Base-by-base conservation (phyloP, 2,888 invertebrate species). In the Tenthredo amoena region DNA sequence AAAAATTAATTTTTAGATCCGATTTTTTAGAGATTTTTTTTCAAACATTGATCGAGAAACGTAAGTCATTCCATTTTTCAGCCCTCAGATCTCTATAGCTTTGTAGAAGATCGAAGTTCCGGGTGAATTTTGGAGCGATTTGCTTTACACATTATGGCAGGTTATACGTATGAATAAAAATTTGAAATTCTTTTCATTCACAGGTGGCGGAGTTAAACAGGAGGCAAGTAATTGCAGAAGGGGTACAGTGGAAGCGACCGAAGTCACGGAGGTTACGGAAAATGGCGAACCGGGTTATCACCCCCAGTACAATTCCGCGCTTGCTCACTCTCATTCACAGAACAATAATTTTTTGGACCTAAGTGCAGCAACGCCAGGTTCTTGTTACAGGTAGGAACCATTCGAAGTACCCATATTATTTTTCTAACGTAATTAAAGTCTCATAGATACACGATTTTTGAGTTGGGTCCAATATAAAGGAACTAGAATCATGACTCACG, bases 151-250 rank as follows among this genome's bases (percentile, higher is more conserved):
- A 62, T 26, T 26, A 18, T 55, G 15, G 26, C 26, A 26, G 26
- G 26, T 0, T 55, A 55, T 15, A 55, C 9, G 2, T 55, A n/a
- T n/a, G 2, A 15, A 34, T 34, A 2, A 31, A 31, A 12, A 31
- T 68, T 68, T 55, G n/a, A 34, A 15, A 77, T 50, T 50, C 3
- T 74, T 9, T 50, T 62, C 18, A 4, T n/a, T 26, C 74, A 43
- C 6, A 85, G 85, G 82, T 37, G 85, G 65, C 12, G 88, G 86
- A 26, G 90, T 92, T 0, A 92, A 92, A n/a, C 90, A 90, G 72
- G 92, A 92, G 81, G 86, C 89, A 0, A 90, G 89, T 76, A 90
- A 91, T 74, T 89, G 89, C 79, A 89, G 90, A 86, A 89, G 90
- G 86, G 88, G 88, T 43, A 62, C 47, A 3, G 83, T 47, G 18